phyloP scores from a whole-genome alignment of 2,113 vertebrate species.

The Hippocampus barbouri region DNA sequence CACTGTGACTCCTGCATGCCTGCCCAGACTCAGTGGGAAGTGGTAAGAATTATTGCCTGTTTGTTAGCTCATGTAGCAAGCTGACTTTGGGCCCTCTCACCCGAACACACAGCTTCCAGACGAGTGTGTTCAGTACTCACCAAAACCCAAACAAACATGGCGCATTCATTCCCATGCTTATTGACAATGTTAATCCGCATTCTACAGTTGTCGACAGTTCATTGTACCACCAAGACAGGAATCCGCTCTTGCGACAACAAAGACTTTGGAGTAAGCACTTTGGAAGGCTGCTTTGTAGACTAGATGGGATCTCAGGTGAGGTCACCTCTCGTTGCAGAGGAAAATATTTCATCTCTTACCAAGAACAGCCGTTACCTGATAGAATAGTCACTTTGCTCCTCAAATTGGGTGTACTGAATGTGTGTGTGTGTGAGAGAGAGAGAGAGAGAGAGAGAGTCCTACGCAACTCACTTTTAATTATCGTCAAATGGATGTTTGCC shows the following conservation, averaged over 20 bases:
- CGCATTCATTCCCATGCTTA: conserved; percentile 2
- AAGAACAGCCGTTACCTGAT: conserved; percentile 17
- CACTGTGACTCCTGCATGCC: conserved; percentile 99
- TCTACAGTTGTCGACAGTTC: conserved; percentile 27
- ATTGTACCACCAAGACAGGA: conserved; percentile 36
- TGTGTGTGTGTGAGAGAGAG: background rate
- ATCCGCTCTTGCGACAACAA: conserved; percentile 50
- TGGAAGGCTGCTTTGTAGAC: conserved; percentile 52
- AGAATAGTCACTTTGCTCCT: conserved; percentile 8
- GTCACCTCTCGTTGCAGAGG: conserved; percentile 48
- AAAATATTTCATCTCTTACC: conserved; percentile 38
- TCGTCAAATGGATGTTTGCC: conserved; percentile 45
- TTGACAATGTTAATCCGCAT: conserved; percentile 4
- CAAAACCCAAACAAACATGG: background rate
- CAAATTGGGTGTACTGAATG: no score
- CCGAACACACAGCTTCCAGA: background rate
- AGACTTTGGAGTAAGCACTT: conserved; percentile 56
- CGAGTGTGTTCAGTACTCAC: background rate
- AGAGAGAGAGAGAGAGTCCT: conserved; percentile 1
- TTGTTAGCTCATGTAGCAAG: conserved; percentile 29
- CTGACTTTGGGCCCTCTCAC: background rate
- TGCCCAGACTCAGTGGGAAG: conserved; percentile 95
- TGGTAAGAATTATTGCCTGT: conserved; percentile 80
- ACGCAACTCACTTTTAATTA: conserved; percentile 30
- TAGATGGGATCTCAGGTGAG: conserved; percentile 49